Percentiles rank a stretch among this genome's conserved stretches.
Conservation (phyloP, 2,797 vertebrate genomes). For the Cyclopterus lumpus region DNA sequence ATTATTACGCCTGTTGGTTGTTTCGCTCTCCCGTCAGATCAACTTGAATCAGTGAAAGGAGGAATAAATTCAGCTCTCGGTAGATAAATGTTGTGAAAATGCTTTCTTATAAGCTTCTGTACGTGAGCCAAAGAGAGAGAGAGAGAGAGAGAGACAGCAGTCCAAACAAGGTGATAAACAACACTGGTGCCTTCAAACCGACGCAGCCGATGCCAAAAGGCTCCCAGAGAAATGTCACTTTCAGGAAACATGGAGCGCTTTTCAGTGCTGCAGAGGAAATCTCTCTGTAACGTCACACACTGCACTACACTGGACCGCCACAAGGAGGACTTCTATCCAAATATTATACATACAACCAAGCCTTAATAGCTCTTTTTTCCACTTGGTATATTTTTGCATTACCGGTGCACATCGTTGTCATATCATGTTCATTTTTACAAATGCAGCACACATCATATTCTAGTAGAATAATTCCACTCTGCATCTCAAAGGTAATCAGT, state of each 20-base stretch:
- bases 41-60: constrained; percentile 27
- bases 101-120: constrained; percentile 7
- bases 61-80: neutral
- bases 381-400: neutral
- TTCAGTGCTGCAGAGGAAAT: neutral
- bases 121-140: neutral
- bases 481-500: constrained; percentile 1
- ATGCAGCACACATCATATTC: neutral
- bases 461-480: neutral
- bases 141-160: neutral
- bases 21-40: neutral
- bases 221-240: constrained; percentile 3
- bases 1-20: neutral
- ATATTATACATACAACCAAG: constrained; percentile 20
- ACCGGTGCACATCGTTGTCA: neutral
- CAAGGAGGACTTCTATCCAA: constrained; percentile 18
- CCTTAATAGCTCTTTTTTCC: constrained; percentile 28
- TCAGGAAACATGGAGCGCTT: neutral
- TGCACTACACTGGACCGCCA: constrained; percentile 33
- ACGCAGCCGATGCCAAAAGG: neutral
- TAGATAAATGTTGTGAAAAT: neutral
- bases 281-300: constrained; percentile 12
- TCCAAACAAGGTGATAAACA: constrained; percentile 10
- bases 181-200: constrained; percentile 17
- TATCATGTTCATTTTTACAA: neutral